Percentiles rank a stretch among this genome's conserved stretches.
Conservation (phyloP, 2,113 vertebrate genomes). For the Psophia crepitans region DNA sequence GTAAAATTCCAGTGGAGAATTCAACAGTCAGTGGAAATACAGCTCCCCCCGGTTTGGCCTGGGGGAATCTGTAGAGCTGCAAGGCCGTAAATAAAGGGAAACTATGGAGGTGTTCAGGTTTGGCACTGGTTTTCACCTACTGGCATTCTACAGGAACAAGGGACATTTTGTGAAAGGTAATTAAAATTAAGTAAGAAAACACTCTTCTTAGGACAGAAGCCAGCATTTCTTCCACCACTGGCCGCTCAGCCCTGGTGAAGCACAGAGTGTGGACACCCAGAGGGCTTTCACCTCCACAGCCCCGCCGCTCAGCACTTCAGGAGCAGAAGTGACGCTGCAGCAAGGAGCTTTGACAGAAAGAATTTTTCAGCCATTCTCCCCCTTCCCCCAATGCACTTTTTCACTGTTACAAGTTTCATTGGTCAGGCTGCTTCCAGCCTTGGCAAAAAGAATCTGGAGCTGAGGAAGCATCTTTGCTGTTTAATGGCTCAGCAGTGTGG, state of each 20-base stretch:
- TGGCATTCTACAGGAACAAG: background rate
- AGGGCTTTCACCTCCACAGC: background rate
- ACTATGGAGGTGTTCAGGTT: background rate
- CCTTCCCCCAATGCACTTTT: background rate
- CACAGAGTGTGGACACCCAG: background rate
- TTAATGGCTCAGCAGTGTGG: background rate
- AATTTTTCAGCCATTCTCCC: background rate
- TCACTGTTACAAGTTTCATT: background rate
- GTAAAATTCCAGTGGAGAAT: background rate
- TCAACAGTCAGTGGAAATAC: background rate
- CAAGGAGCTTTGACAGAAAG: background rate
- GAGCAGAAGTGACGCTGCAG: background rate
- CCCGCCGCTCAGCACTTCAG: fast-evolving
- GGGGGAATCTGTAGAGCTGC: background rate
- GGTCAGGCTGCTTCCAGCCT: background rate
- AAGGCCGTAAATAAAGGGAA: background rate
- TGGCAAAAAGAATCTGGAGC: background rate
- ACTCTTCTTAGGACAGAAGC: background rate
- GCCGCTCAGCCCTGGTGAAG: background rate
- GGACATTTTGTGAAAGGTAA: background rate
- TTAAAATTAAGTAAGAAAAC: background rate
- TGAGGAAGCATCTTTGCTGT: background rate
- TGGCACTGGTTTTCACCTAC: background rate
- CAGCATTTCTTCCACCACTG: background rate
- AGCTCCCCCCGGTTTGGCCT: background rate